A percentile compares a stretch with the other conserved stretches of the same genome.
Evolutionary conservation across 2,113 vertebrate species (phyloP).

Genomic region (Bombycilla garrulus): DNA sequence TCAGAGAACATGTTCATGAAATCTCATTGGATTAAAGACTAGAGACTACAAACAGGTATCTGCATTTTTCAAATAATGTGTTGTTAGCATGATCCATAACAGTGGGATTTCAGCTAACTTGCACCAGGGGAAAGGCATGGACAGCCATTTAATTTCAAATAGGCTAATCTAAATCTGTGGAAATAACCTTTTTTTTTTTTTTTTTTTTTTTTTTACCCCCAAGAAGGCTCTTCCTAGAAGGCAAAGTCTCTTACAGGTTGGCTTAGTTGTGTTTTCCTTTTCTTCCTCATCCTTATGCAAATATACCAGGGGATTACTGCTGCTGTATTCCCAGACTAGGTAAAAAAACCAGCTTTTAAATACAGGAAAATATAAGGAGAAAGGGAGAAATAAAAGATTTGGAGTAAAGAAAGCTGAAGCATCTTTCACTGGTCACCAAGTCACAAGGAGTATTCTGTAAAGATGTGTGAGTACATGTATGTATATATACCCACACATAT

Average conservation of each 20-base stretch:
- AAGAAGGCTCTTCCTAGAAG: background rate
- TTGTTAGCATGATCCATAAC: background rate
- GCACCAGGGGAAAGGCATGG: background rate
- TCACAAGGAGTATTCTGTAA: background rate
- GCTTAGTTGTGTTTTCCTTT: background rate
- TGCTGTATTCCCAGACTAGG: background rate
- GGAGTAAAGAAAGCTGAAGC: background rate
- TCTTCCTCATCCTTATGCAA: background rate
- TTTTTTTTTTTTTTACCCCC: background rate
- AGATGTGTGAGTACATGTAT: background rate
- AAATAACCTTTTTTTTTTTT: background rate
- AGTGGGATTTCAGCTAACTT: background rate
- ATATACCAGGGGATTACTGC: background rate
- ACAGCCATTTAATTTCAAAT: background rate
- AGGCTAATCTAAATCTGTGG: background rate
- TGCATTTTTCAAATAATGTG: background rate
- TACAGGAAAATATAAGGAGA: background rate
- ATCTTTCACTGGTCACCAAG: background rate
- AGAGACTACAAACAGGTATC: background rate
- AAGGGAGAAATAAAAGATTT: background rate
- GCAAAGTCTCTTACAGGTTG: background rate
- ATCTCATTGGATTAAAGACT: background rate
- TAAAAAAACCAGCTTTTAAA: background rate
- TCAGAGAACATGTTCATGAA: background rate
- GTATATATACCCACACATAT: accelerated